Base-by-base conservation (phyloP, 2,113 vertebrate species). In the Gnathonemus longibarbis region DNA sequence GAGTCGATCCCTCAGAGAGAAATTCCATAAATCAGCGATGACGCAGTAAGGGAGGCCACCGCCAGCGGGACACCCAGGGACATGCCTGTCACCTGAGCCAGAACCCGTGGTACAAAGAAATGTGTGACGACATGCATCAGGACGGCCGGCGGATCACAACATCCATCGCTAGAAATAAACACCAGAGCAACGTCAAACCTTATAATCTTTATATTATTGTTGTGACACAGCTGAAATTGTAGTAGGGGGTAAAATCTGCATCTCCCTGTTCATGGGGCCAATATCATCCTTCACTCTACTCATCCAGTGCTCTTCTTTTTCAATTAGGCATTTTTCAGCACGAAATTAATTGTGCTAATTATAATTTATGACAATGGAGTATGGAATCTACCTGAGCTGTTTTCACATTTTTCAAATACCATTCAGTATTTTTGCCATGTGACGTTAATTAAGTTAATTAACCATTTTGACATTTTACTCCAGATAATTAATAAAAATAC, bases 381-480 rank as follows among this genome's bases (percentile, higher is more conserved):
- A 93, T 92, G 91, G 92, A 95, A 88, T 93, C 90, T 84, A 85
- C 94, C 89, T 92, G 89, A 94, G 90, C 84, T 93, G 91, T 94
- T 94, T 93, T 89, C 91, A 92, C 92, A 95, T 96, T 95, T 94
- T 94, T 96, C 93, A 95, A 93, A 93, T 92, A 92, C 91, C 92
- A 90, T 92, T 93, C 93, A 94, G 92, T 84, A 91, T 66, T 92
- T 93, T 91, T 92, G 91, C 91, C 93, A 93, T 92, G 93, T 93
- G 93, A 93, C 94, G 96, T 96, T 95, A 95, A 95, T 95, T 94
- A 95, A 93, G 91, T 92, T 96, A 96, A 96, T 96, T 95, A 95
- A 94, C 91, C 91, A 93, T 94, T 94, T 80, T 96, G 96, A 95
- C 95, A 95, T 93, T 94, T 95, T 92, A 95, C 95, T 96, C 94